phyloP scores from a whole-genome alignment of 2,113 vertebrate genomes.

The Podiceps cristatus region DNA sequence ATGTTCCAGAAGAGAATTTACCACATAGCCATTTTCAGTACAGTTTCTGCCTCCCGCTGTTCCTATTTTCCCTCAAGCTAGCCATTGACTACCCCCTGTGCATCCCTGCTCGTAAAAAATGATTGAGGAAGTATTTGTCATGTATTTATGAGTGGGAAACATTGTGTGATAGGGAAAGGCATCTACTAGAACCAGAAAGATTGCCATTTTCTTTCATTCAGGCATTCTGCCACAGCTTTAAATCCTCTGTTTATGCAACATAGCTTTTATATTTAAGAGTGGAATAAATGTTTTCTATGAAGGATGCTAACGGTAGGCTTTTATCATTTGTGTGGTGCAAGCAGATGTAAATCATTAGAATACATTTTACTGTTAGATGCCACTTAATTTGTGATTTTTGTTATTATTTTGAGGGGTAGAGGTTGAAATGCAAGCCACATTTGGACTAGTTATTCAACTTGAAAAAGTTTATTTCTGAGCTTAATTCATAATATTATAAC shows the following conservation, averaged over 20 bases:
- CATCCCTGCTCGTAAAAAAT: slow-evolving; percentile 99
- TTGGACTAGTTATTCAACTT: slow-evolving; percentile 40
- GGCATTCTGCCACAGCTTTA: slow-evolving; percentile 76
- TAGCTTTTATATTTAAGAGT: slow-evolving; percentile 76
- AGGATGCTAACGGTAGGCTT: slow-evolving; percentile 71
- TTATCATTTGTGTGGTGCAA: slow-evolving; percentile 57
- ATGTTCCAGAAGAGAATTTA: slow-evolving; percentile 98
- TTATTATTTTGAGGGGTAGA: not conserved
- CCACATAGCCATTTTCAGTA: slow-evolving; percentile 93
- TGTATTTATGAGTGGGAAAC: slow-evolving; percentile 98
- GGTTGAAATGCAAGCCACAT: slow-evolving; percentile 54
- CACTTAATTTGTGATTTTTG: slow-evolving; percentile 68
- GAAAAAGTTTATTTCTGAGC: slow-evolving; percentile 52
- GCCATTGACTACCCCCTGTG: slow-evolving; percentile 93
- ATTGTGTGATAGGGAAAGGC: slow-evolving; percentile 93
- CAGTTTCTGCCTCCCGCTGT: slow-evolving; percentile 93
- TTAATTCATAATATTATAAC: slow-evolving; percentile 37
- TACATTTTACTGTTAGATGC: slow-evolving; percentile 69
- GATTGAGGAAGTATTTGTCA: slow-evolving; percentile 99
- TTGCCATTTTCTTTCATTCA: slow-evolving; percentile 80
- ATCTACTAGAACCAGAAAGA: slow-evolving; percentile 89
- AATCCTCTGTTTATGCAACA: slow-evolving; percentile 79
- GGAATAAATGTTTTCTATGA: slow-evolving; percentile 75
- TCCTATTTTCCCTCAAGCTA: slow-evolving; percentile 95
- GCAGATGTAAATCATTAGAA: slow-evolving; percentile 76